A percentile compares a stretch with the other conserved stretches of the same genome.
phyloP scores from a whole-genome alignment of 1,140 invertebrate genomes.

The Metopolophium dirhodum region DNA sequence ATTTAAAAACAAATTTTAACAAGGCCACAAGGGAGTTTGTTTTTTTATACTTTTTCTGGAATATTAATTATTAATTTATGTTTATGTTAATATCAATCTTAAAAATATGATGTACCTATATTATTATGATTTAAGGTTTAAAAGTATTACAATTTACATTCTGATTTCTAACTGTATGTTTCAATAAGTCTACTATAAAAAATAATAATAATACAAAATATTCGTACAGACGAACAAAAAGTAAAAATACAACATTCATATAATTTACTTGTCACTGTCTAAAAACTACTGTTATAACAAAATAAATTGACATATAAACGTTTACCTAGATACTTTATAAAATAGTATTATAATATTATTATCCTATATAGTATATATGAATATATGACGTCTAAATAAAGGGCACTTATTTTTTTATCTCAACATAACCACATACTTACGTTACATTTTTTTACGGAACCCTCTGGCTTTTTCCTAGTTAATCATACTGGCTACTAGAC shows the following conservation, averaged over 20 bases:
- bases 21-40: neutral
- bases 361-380: neutral
- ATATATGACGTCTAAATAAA: neutral
- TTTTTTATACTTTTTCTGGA: neutral
- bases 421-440: neutral
- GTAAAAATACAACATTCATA: neutral
- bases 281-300: neutral
- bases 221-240: neutral
- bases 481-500: neutral
- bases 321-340: neutral
- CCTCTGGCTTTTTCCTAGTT: neutral
- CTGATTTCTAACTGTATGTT: neutral
- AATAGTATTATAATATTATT: neutral
- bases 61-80: neutral
- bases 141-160: neutral
- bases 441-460: neutral
- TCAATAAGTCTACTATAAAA: neutral
- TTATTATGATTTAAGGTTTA: neutral
- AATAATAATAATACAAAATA: neutral
- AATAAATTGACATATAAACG: neutral
- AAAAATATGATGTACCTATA: neutral
- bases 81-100: neutral
- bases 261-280: neutral
- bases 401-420: neutral
- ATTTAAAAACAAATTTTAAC: neutral